phyloP scores from a whole-genome alignment of 2,113 vertebrate genomes.

The Irena cyanogastra region DNA sequence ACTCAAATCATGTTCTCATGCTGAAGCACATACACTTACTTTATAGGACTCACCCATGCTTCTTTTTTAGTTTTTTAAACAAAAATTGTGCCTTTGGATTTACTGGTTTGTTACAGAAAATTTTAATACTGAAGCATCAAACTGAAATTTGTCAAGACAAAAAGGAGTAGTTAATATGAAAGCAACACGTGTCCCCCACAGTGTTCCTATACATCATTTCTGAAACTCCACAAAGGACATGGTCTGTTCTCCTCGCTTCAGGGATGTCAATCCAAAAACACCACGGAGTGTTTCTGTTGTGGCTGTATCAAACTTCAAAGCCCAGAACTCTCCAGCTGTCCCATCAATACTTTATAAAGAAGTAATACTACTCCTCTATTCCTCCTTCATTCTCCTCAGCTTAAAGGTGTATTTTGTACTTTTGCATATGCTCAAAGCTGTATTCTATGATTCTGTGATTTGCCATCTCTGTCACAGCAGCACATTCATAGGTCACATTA shows the following conservation, averaged over 20 bases:
- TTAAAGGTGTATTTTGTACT: background rate
- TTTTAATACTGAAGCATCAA: background rate
- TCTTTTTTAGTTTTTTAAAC: background rate
- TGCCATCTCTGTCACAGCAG: background rate
- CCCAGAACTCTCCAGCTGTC: background rate
- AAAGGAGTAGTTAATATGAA: background rate
- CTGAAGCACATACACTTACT: background rate
- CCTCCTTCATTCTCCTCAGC: background rate
- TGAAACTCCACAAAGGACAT: background rate
- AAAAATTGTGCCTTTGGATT: background rate
- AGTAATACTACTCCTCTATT: background rate
- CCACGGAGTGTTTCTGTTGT: background rate
- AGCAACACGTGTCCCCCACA: fast-evolving
- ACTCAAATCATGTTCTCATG: background rate
- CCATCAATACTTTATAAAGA: background rate
- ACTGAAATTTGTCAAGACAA: background rate
- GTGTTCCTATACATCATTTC: fast-evolving
- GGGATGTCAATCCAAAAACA: background rate
- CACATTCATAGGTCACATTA: background rate
- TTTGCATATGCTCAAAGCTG: background rate
- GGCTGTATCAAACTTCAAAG: background rate
- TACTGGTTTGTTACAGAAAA: background rate
- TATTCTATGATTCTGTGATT: background rate
- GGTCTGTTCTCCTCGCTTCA: background rate
- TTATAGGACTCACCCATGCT: background rate